Evolutionary conservation across 2,797 vertebrate species (phyloP).

Genomic region (Brachyrhaphis roseni): DNA sequence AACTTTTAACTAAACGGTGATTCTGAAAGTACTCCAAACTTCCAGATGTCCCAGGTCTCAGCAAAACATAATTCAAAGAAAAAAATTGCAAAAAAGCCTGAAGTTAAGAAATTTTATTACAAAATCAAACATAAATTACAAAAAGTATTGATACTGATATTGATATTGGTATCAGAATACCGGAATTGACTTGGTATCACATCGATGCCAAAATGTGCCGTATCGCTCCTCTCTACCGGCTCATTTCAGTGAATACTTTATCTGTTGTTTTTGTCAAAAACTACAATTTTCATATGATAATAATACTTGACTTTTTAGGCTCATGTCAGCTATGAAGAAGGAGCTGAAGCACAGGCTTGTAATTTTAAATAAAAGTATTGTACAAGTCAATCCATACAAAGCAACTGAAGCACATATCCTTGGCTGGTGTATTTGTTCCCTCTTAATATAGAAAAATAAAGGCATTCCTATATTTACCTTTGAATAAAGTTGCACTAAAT

Average conservation of each 20-base stretch:
- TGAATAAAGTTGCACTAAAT: neutral
- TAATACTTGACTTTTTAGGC: slow-evolving; percentile 29
- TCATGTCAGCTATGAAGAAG: slow-evolving; percentile 3
- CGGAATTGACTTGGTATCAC: too few relatives aligned
- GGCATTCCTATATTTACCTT: neutral
- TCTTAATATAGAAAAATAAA: slow-evolving; percentile 12
- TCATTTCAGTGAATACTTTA: slow-evolving; percentile 34
- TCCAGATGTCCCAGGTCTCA: too few relatives aligned
- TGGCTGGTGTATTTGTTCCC: slow-evolving; percentile 12
- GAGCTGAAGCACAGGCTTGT: slow-evolving; percentile 5
- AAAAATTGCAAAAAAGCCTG: neutral
- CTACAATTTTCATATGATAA: slow-evolving; percentile 23
- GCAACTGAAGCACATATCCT: neutral
- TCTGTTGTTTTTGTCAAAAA: slow-evolving; percentile 23
- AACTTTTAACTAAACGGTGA: neutral
- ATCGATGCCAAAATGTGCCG: too few relatives aligned
- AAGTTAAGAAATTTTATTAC: too few relatives aligned
- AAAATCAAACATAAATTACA: too few relatives aligned
- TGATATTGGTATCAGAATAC: too few relatives aligned
- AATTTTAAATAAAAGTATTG: slow-evolving; percentile 6
- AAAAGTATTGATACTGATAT: too few relatives aligned
- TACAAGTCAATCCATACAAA: neutral
- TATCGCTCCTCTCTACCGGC: too few relatives aligned
- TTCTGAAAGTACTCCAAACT: neutral
- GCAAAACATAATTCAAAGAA: neutral